phyloP scores from a whole-genome alignment of 2,797 vertebrate species.

The Leuciscus waleckii region DNA sequence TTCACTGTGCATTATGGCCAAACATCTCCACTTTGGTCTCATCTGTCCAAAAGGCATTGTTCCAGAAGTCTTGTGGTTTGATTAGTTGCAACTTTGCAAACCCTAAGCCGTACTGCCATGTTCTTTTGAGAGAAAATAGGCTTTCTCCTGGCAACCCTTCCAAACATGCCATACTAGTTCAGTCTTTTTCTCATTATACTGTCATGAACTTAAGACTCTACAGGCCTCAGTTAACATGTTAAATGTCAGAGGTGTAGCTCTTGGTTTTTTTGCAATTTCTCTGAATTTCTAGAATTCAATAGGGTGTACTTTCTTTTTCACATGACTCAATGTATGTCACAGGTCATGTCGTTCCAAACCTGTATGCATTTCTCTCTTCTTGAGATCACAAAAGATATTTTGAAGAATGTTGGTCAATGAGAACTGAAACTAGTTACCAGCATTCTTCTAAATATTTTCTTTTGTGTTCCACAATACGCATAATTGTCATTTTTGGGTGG shows the following conservation, averaged over 20 bases:
- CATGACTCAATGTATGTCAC: too few species aligned
- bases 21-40: not conserved
- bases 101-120: not conserved
- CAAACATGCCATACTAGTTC: too few species aligned
- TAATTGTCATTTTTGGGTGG: too few species aligned
- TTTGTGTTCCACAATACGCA: not conserved
- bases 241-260: not conserved
- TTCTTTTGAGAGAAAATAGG: too few species aligned
- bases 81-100: not conserved
- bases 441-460: not conserved
- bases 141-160: too few species aligned
- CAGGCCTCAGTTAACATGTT: too few species aligned
- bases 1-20: not conserved
- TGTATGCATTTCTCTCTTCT: not conserved
- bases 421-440: not conserved
- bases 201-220: too few species aligned
- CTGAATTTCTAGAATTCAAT: too few species aligned
- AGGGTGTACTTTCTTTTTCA: too few species aligned
- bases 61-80: too few species aligned
- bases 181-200: too few species aligned
- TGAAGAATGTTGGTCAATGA: not conserved
- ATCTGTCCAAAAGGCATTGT: not conserved
- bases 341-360: not conserved
- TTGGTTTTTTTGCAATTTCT: too few species aligned
- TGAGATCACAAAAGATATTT: not conserved